A percentile compares a stretch with the other conserved stretches of the same genome.
Evolutionary conservation across 2,113 vertebrate genomes (phyloP).

Genomic region (Cryptomyrus ogoouensis): DNA sequence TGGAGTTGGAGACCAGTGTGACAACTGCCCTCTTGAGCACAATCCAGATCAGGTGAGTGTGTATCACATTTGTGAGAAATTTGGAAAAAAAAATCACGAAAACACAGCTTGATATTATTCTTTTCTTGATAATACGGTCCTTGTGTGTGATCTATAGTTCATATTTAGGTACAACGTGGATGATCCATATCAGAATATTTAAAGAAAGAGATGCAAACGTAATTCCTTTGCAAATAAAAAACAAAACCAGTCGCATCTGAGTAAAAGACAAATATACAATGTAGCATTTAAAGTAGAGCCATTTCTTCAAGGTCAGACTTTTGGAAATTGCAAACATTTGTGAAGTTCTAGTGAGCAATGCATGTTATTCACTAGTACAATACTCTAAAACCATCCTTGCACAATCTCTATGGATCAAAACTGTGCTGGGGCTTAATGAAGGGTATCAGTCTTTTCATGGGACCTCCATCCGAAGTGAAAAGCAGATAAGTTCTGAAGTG

Average conservation of each 20-base stretch:
- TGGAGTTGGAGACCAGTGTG: slow-evolving; percentile 94
- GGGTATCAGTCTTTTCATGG: slow-evolving; percentile 56
- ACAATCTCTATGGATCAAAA: slow-evolving; percentile 49
- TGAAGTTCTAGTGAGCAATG: slow-evolving; percentile 3
- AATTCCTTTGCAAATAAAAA: neutral
- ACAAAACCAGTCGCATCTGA: neutral
- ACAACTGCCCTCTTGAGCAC: slow-evolving; percentile 94
- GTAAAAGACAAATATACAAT: neutral
- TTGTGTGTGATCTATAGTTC: neutral
- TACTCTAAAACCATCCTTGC: slow-evolving; percentile 27
- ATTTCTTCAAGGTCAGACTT: neutral
- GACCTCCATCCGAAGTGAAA: slow-evolving; percentile 59
- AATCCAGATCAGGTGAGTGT: slow-evolving; percentile 90
- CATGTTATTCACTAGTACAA: slow-evolving; percentile 2
- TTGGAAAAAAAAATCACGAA: no score
- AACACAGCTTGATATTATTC: neutral
- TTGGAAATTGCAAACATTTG: neutral
- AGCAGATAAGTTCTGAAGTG: slow-evolving; percentile 51
- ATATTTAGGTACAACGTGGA: neutral
- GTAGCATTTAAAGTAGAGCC: neutral
- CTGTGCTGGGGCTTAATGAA: slow-evolving; percentile 62
- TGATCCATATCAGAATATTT: neutral
- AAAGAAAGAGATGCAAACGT: neutral
- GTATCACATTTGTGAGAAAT: neutral
- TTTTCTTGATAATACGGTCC: neutral